phyloP scores from a whole-genome alignment of 2,797 vertebrate genomes.

The Gymnopithys bicolor region DNA sequence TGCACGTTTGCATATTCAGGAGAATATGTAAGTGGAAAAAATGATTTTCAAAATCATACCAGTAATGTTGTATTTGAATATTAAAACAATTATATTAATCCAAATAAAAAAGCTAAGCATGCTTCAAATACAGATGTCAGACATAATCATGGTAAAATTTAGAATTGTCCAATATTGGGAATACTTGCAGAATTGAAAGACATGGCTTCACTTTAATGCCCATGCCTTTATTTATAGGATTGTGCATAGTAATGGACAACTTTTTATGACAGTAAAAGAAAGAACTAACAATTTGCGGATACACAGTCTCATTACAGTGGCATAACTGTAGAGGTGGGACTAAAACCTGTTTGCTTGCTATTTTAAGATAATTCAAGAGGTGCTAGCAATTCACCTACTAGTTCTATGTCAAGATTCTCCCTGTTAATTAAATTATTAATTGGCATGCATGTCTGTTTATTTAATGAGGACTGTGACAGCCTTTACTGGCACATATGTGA shows the following conservation, averaged over 20 bases:
- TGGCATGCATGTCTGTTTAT: slow-evolving; percentile 75
- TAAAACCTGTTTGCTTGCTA: slow-evolving; percentile 43
- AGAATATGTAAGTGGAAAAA: background rate
- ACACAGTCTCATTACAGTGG: slow-evolving; percentile 26
- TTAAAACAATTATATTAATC: background rate
- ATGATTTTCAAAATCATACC: background rate
- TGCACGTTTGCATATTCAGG: background rate
- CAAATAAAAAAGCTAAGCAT: background rate
- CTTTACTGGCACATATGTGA: slow-evolving; percentile 74
- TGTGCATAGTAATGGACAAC: background rate
- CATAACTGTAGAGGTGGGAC: slow-evolving; percentile 26
- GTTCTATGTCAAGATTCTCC: slow-evolving; percentile 69
- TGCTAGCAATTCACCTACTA: slow-evolving; percentile 62
- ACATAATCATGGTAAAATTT: background rate
- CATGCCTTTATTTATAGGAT: background rate
- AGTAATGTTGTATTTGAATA: background rate
- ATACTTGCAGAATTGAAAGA: background rate
- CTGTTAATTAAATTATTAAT: slow-evolving; percentile 81
- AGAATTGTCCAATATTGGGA: background rate
- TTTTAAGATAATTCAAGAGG: slow-evolving; percentile 48
- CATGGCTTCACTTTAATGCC: background rate
- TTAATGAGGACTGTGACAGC: slow-evolving; percentile 75
- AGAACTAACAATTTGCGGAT: background rate
- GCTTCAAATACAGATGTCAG: background rate
- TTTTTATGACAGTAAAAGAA: background rate